Base-by-base conservation (phyloP, 2,888 invertebrate genomes). In the Sclerodermus sp. region DNA sequence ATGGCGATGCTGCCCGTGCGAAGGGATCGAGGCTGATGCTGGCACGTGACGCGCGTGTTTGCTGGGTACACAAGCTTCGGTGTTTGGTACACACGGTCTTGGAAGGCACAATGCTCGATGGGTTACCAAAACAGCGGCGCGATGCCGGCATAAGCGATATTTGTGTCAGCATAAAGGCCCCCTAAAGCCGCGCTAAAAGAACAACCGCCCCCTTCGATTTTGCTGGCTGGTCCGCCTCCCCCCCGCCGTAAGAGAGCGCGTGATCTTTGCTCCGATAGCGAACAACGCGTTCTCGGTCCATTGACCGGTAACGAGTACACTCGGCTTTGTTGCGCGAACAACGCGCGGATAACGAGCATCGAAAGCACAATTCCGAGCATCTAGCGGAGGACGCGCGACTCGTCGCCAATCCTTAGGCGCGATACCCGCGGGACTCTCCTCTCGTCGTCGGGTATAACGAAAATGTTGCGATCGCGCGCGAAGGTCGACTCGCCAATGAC, bases 121-220 rank as follows among this genome's bases (percentile, higher is more conserved):
- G 76, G 76, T 75, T 77, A 68, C 75, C 76, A 77, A 77, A 77
- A 77, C 76, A 77, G 70, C 70, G 74, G 65, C 73, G 68, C 73
- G 66, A 67, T 63, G 73, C 68, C 68, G 59, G 67, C 71, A 77
- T 74, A 75, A 77, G 71, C 77, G 76, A 77, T 77, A 77, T 77
- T 77, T 77, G 76, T 77, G 76, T 74, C 76, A 70, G 72, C 74
- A 73, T 73, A 76, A 77, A 76, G 73, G 70, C 66, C 67, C 68
- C 70, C 66, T 52, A 63, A 62, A 58, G 60, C 63, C 63, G 59
- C 66, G 64, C 65, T 64, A 75, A 77, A 77, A 76, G 74, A 75
- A 70, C 76, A 76, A 70, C 71, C 63, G 53, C 49, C 18, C 48
- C 51, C 57, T 50, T 58, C 57, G 54, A 52, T 14, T 12, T 4